Percentiles rank a stretch among this genome's conserved stretches.
phyloP scores from a whole-genome alignment of 2,113 vertebrate genomes.

The Lepus timidus region DNA sequence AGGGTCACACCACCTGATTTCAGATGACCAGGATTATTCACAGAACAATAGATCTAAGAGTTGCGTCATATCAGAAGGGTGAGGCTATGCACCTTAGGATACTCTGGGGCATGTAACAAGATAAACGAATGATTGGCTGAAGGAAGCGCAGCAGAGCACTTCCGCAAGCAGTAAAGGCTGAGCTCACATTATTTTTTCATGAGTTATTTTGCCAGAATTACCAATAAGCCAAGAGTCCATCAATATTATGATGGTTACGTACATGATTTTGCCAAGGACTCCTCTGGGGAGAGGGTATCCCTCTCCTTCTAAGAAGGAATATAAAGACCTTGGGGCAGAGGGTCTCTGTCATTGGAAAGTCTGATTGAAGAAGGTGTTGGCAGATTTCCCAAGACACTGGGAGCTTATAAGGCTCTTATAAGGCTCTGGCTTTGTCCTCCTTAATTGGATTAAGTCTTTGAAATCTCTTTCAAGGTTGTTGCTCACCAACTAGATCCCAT shows the following conservation, averaged over 20 bases:
- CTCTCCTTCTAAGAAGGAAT: background rate
- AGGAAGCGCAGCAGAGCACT: background rate
- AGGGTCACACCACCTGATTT: constrained; percentile 34
- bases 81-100: background rate
- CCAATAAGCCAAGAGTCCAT: background rate
- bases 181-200: background rate
- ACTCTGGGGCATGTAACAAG: background rate
- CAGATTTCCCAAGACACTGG: background rate
- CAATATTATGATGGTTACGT: background rate
- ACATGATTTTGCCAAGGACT: background rate
- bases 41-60: background rate
- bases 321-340: background rate
- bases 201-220: constrained; percentile 8
- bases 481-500: background rate
- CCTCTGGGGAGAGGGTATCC: background rate
- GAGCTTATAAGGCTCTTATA: background rate
- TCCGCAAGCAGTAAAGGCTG: background rate
- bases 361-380: background rate
- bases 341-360: background rate
- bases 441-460: background rate
- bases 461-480: background rate
- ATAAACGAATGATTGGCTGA: background rate
- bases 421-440: background rate
- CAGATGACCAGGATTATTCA: constrained; percentile 39
- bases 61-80: constrained; percentile 17